Conservation (phyloP, 2,797 vertebrate genomes). For the Fistularia commersonii region DNA sequence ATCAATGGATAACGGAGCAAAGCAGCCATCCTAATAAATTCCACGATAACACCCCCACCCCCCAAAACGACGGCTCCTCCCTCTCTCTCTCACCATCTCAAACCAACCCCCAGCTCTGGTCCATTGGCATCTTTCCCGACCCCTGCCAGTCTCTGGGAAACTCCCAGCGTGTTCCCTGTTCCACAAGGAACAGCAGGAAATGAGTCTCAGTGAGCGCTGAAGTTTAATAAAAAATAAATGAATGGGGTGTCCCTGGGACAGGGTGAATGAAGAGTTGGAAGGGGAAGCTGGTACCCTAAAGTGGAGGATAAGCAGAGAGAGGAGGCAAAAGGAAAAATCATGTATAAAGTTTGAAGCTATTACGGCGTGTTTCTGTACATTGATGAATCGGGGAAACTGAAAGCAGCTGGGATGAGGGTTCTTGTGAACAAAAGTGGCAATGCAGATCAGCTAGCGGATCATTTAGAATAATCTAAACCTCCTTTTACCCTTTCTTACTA, state of each 20-base stretch:
- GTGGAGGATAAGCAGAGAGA: constrained; percentile 40
- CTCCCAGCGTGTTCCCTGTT: constrained; percentile 69
- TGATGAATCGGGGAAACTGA: constrained; percentile 69
- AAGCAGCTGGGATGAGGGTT: constrained; percentile 66
- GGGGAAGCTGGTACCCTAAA: constrained; percentile 47
- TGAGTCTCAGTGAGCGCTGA: constrained; percentile 76
- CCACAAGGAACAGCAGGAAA: constrained; percentile 79
- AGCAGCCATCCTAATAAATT: constrained; percentile 32
- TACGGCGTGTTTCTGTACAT: constrained; percentile 52
- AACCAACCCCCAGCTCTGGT: constrained; percentile 40
- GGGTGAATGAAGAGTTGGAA: constrained; percentile 55
- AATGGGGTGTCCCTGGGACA: constrained; percentile 78
- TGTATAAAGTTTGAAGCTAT: constrained; percentile 56
- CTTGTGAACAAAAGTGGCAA: constrained; percentile 37
- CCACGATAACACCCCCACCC: constrained; percentile 22
- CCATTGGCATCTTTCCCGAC: constrained; percentile 55
- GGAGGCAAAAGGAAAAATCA: constrained; percentile 50
- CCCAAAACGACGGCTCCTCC: constrained; percentile 22
- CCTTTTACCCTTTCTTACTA: constrained; percentile 45
- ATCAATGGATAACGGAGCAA: constrained; percentile 2
- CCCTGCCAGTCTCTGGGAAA: constrained; percentile 71
- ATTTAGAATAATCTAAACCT: constrained; percentile 58
- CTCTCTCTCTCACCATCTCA: constrained; percentile 41
- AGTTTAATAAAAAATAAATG: constrained; percentile 84
- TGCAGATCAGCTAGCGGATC: constrained; percentile 47